A percentile compares a stretch with the other conserved stretches of the same genome.
phyloP scores from a whole-genome alignment of 1,140 invertebrate genomes.

The Drosophila nebulosa region DNA sequence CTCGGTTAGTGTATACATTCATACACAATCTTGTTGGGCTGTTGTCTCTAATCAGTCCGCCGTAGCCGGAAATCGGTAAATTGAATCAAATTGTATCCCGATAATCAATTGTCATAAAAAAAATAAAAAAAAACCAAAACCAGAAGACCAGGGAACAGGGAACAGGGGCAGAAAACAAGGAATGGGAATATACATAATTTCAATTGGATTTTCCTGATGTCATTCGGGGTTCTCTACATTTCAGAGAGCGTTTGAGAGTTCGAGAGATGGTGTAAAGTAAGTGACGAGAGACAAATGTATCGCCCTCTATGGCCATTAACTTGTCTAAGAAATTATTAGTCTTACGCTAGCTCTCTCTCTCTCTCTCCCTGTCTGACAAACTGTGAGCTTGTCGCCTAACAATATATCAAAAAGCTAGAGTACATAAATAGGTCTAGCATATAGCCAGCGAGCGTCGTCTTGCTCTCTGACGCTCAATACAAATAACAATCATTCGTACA shows the following conservation, averaged over 20 bases:
- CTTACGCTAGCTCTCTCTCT: background rate
- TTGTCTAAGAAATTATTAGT: background rate
- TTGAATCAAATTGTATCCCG: background rate
- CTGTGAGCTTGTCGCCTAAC: background rate
- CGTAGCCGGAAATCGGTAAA: background rate
- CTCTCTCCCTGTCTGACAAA: background rate
- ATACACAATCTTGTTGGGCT: background rate
- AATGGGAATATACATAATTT: too few relatives aligned
- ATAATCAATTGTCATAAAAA: conserved; percentile 4
- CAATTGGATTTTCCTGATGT: background rate
- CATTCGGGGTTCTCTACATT: too few relatives aligned
- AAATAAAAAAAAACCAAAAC: too few relatives aligned
- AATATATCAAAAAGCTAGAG: background rate
- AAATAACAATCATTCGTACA: background rate
- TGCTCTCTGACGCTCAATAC: background rate
- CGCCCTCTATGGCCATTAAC: background rate
- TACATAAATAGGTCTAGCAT: background rate
- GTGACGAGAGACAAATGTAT: background rate
- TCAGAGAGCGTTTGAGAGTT: too few relatives aligned
- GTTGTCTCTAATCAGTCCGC: background rate
- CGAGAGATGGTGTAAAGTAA: background rate
- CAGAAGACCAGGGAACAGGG: too few relatives aligned
- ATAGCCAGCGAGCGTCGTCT: background rate
- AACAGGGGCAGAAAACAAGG: background rate
- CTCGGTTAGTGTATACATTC: background rate